A percentile compares a stretch with the other conserved stretches of the same genome.
These are phyloP conservation scores for Zoanthus sansibaricus DNA, from an alignment of 92 coral and sea anemone genomes.

Conservation along the genomic window DNA sequence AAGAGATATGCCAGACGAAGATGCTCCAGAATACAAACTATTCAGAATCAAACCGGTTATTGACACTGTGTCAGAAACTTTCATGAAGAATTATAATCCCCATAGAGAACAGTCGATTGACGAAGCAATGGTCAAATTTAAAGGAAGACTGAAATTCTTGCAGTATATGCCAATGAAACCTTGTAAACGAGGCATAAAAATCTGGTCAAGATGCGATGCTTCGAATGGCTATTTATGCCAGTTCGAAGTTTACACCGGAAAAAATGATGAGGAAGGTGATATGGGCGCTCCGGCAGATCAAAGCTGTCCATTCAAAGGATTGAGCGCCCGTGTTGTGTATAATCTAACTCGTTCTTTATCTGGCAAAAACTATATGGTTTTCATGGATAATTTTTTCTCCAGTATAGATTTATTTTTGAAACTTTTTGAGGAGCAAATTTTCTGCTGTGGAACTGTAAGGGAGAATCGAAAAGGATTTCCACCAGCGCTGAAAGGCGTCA, in stretches of 20 bases:
- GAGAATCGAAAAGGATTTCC: conserved; percentile 21
- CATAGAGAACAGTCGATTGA: neutral
- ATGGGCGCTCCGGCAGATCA: conserved; percentile 18
- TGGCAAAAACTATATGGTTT: conserved; percentile 41
- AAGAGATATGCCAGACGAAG: conserved; percentile 16
- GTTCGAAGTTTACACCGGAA: conserved; percentile 35
- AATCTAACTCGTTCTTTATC: neutral
- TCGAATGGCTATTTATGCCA: neutral
- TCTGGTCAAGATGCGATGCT: neutral
- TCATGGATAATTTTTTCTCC: conserved; percentile 40
- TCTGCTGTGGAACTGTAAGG: conserved; percentile 29
- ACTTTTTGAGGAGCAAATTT: neutral
- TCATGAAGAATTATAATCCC: conserved; percentile 5
- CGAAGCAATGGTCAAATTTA: neutral
- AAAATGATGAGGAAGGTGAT: conserved; percentile 36
- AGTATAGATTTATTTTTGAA: conserved; percentile 18
- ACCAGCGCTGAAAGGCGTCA: conserved; percentile 10
- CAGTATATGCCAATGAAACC: neutral
- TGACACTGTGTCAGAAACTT: neutral
- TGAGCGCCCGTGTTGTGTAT: conserved; percentile 28
- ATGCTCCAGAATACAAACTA: neutral
- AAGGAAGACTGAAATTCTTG: neutral
- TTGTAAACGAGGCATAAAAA: no score
- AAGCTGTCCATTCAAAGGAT: neutral
- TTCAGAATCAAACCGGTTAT: neutral